These are phyloP conservation scores for Phaedon cochleariae DNA, from an alignment of 2,888 invertebrate genomes.

Conservation along the genomic window DNA sequence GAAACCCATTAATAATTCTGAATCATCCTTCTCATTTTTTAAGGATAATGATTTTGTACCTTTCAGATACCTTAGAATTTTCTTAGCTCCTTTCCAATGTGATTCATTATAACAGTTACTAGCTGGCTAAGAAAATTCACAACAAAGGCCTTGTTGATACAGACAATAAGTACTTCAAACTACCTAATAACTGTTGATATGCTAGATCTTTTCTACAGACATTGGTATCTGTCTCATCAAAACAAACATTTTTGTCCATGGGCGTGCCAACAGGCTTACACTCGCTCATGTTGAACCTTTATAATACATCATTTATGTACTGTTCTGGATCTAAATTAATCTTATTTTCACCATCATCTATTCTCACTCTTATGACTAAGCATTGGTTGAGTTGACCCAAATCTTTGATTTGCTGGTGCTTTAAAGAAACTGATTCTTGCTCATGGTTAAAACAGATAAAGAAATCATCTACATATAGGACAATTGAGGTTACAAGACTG, in stretches of 20 bases:
- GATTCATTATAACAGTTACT: constrained; percentile 31
- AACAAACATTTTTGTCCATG: too few relatives aligned
- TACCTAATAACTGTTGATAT: constrained; percentile 38
- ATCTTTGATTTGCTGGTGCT: constrained; percentile 29
- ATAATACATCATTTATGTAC: constrained; percentile 34
- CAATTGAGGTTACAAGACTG: constrained; percentile 33
- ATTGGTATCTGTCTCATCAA: constrained; percentile 10
- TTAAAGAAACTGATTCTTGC: constrained; percentile 25
- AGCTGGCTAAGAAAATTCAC: constrained; percentile 41
- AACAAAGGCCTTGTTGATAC: constrained; percentile 9
- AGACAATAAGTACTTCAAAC: too few relatives aligned
- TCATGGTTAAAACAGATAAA: constrained; percentile 39
- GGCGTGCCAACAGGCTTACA: constrained; percentile 29
- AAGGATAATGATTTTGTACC: constrained; percentile 20
- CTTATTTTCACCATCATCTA: constrained; percentile 19
- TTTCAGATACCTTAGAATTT: constrained; percentile 23
- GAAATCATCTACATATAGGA: constrained; percentile 41
- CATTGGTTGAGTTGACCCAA: constrained; percentile 31
- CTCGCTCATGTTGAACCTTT: constrained; percentile 25
- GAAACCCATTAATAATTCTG: too few relatives aligned
- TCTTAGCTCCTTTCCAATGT: constrained; percentile 36
- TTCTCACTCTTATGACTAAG: constrained; percentile 30
- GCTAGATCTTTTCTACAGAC: constrained; percentile 2
- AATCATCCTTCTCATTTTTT: constrained; percentile 10
- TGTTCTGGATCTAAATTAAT: constrained; percentile 35